Percentiles rank a stretch among this genome's conserved stretches.
Conservation (phyloP, 2,888 invertebrate species). For the Loripinus fragilis region DNA sequence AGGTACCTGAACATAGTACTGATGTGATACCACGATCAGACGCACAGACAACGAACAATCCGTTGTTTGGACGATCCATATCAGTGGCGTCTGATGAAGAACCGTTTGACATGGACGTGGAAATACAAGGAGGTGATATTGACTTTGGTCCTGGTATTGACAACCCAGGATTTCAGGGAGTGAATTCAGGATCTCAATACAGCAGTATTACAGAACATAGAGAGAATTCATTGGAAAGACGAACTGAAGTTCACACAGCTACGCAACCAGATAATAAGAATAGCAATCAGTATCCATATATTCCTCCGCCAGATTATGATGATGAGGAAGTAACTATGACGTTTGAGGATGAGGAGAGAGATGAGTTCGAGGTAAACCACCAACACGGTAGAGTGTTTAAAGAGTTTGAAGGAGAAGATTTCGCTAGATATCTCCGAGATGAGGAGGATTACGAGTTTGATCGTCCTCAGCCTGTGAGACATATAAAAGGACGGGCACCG, state of each 20-base stretch:
- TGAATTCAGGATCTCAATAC: background rate
- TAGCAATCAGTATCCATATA: constrained; percentile 52
- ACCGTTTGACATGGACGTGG: constrained; percentile 41
- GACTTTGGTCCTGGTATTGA: constrained; percentile 51
- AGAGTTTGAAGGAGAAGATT: constrained; percentile 64
- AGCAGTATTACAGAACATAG: background rate
- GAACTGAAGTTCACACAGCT: background rate
- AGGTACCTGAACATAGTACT: constrained; percentile 31
- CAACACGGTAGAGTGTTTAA: constrained; percentile 20
- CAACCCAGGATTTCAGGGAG: constrained; percentile 34
- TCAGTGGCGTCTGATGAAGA: constrained; percentile 51
- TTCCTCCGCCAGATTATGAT: constrained; percentile 67
- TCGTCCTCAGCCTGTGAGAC: constrained; percentile 6
- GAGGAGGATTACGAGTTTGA: constrained; percentile 62
- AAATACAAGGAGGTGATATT: constrained; percentile 55
- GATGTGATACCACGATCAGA: background rate
- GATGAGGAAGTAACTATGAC: constrained; percentile 61
- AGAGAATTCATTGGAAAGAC: background rate
- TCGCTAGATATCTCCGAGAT: constrained; percentile 59
- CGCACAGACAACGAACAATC: constrained; percentile 35
- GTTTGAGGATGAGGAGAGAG: constrained; percentile 49
- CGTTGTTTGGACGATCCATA: constrained; percentile 46
- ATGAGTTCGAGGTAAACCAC: constrained; percentile 18
- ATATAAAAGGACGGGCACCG: background rate
- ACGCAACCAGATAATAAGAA: background rate